These are phyloP conservation scores for Periparus ater DNA, from an alignment of 2,797 vertebrate species.

Conservation along the genomic window DNA sequence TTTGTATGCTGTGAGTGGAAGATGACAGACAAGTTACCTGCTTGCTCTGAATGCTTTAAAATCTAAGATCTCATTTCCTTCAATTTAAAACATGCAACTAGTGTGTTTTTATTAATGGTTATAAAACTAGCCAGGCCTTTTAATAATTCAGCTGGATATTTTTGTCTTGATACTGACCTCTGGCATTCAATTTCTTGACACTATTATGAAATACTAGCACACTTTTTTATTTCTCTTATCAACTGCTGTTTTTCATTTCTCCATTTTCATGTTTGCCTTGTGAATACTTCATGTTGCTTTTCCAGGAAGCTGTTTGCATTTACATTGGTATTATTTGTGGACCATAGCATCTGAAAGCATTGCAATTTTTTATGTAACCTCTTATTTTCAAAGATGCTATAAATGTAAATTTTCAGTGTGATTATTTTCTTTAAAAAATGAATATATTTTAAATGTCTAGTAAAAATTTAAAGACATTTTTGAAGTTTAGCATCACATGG, in stretches of 20 bases:
- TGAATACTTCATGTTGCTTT: not conserved
- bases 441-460: not conserved
- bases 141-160: not conserved
- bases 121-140: not conserved
- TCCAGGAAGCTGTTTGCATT: not conserved
- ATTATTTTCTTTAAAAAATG: not conserved
- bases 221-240: constrained; percentile 4
- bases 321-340: not conserved
- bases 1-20: not conserved
- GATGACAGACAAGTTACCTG: not conserved
- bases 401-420: not conserved
- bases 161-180: not conserved
- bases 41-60: not conserved
- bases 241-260: not conserved
- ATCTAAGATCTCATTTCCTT: not conserved
- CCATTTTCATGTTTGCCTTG: not conserved
- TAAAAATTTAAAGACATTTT: not conserved
- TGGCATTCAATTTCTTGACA: not conserved
- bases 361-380: not conserved
- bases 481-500: not conserved
- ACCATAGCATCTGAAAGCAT: not conserved
- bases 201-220: not conserved
- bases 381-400: not conserved
- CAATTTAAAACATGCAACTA: not conserved
- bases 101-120: not conserved